Evolutionary conservation across 2,797 vertebrate genomes (phyloP).

Genomic region (Aeoliscus strigatus): DNA sequence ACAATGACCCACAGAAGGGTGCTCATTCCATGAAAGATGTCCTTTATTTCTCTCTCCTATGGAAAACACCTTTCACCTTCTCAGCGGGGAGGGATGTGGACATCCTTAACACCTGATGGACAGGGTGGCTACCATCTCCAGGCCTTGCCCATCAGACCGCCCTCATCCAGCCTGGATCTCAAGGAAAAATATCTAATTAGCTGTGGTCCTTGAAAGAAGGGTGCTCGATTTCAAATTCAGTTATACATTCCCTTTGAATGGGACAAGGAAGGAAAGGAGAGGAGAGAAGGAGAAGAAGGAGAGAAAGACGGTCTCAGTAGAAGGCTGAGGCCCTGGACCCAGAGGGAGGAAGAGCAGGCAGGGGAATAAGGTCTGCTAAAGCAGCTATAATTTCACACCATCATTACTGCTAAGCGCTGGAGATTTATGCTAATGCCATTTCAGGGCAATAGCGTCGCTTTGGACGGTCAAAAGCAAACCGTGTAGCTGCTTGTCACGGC

Average conservation of each 20-base stretch:
- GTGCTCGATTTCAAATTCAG: slow-evolving; percentile 78
- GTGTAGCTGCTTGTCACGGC: slow-evolving; percentile 22
- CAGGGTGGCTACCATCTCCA: slow-evolving; percentile 64
- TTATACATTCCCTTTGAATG: slow-evolving; percentile 81
- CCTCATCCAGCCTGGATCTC: slow-evolving; percentile 67
- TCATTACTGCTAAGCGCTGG: slow-evolving; percentile 70
- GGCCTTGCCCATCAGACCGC: slow-evolving; percentile 66
- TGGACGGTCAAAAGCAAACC: slow-evolving; percentile 45
- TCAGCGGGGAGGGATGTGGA: slow-evolving; percentile 47
- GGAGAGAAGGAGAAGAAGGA: slow-evolving; percentile 47
- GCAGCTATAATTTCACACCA: slow-evolving; percentile 75
- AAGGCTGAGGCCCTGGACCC: slow-evolving; percentile 68
- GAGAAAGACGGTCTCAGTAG: slow-evolving; percentile 50
- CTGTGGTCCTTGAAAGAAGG: slow-evolving; percentile 75
- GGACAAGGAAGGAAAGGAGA: slow-evolving; percentile 52
- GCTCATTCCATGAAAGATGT: slow-evolving; percentile 47
- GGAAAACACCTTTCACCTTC: slow-evolving; percentile 43
- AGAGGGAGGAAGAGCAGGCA: slow-evolving; percentile 56
- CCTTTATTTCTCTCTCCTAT: slow-evolving; percentile 49
- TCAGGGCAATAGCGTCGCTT: slow-evolving; percentile 51
- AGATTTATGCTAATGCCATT: slow-evolving; percentile 73
- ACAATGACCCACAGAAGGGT: slow-evolving; percentile 51
- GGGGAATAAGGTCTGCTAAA: slow-evolving; percentile 68
- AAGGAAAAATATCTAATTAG: slow-evolving; percentile 83
- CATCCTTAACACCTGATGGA: slow-evolving; percentile 58